A percentile compares a stretch with the other conserved stretches of the same genome.
phyloP scores from a whole-genome alignment of 2,888 invertebrate genomes.

The Didymodactylos carnosus region DNA sequence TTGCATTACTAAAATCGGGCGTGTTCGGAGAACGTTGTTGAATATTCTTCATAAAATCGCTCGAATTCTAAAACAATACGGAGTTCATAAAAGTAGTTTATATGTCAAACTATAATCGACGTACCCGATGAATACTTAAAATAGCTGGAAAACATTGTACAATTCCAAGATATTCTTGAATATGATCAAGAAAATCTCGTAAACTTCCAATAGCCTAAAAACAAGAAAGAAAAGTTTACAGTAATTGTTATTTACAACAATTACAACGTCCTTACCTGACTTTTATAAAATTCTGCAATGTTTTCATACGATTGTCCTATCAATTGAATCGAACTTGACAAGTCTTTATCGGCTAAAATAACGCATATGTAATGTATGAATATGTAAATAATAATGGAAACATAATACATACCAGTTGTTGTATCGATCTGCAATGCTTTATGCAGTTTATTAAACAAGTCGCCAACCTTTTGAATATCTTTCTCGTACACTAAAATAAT shows the following conservation, averaged over 20 bases:
- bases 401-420: background rate
- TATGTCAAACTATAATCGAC: no score
- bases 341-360: background rate
- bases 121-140: background rate
- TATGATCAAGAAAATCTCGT: background rate
- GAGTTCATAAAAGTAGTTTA: no score
- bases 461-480: background rate
- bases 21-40: background rate
- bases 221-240: background rate
- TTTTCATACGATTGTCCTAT: background rate
- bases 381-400: background rate
- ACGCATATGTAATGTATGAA: background rate
- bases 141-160: background rate
- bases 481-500: background rate
- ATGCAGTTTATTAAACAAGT: background rate
- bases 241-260: background rate
- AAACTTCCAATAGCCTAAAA: background rate
- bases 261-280: background rate
- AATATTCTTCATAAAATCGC: background rate
- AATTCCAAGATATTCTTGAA: background rate
- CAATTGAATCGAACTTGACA: background rate
- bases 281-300: background rate
- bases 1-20: background rate
- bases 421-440: background rate
- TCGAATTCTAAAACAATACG: no score